phyloP scores from a whole-genome alignment of 2,888 invertebrate species.

The Drosophila affinis region DNA sequence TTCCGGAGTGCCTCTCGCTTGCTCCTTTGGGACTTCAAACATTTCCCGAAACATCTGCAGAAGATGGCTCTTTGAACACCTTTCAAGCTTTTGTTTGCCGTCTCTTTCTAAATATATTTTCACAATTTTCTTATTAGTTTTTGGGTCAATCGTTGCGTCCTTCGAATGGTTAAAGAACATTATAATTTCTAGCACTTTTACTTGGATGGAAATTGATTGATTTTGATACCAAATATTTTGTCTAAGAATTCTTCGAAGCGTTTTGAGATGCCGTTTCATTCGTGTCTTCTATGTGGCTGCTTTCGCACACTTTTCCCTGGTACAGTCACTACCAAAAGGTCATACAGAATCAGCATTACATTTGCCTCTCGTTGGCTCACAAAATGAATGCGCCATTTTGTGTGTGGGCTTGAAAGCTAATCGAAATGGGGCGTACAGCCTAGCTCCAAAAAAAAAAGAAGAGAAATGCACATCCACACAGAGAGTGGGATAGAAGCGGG shows the following conservation, averaged over 20 bases:
- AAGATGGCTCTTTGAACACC: background rate
- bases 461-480: conserved; percentile 25
- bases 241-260: too few relatives aligned
- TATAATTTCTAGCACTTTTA: background rate
- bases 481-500: conserved; percentile 2
- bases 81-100: background rate
- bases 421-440: conserved; percentile 44
- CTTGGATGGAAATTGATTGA: too few relatives aligned
- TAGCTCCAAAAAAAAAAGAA: conserved; percentile 23
- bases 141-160: background rate
- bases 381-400: conserved; percentile 57
- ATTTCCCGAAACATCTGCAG: too few relatives aligned
- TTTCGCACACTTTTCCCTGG: background rate
- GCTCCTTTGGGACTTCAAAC: too few relatives aligned
- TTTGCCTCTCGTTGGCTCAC: conserved; percentile 22
- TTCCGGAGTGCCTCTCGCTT: too few relatives aligned
- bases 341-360: background rate
- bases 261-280: background rate
- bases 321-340: conserved; percentile 28
- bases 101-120: background rate
- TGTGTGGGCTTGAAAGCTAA: conserved; percentile 50
- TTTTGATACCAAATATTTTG: too few relatives aligned
- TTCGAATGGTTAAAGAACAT: background rate
- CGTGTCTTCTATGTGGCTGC: background rate
- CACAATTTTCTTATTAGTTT: background rate